Base-by-base conservation (phyloP, 2,888 invertebrate genomes). In the Cerastis rubricosa region DNA sequence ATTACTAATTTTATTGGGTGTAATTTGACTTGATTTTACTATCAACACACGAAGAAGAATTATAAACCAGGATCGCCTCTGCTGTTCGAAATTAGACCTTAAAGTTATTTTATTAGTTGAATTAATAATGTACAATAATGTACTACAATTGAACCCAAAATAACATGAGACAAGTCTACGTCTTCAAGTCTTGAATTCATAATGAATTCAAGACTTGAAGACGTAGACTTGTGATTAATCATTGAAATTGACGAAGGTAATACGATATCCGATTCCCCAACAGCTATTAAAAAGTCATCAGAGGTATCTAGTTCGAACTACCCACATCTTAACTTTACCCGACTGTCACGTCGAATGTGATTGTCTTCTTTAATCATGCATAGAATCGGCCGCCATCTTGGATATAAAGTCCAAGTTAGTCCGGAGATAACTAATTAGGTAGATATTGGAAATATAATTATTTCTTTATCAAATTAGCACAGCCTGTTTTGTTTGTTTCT, bases 241-340 rank as follows among this genome's bases (percentile, higher is more conserved):
- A 66, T 66, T 73, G 59, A 66, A 29, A 73, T 66, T 73, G 51
- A 80, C 51, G 74, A 45, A 65, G 71, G 45, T 49, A 35, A 14
- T 17, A 49, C 19, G n/a, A 29, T 17, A 12, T 57, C 11, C 12
- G 35, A 35, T 49, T 65, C 22, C n/a, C n/a, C 2, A 57, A 54
- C 19, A 14, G 29, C 29, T 47, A 61, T 51, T 72, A 66, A 80
- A 66, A 66, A 74, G 19, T 66, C 59, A 74, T 64, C 14, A 25
- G 51, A 11, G 17, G 9, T 64, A 51, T 29, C 64, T 45, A 49
- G 22, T 25, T n/a, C 6, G 25, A 61, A 49, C 47, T 64, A 69
- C 49, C 64, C 57, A 72, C 57, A 65, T 65, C 45, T 22, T 1
- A 74, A 80, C 29, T 79, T 47, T 17, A 2, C 25, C 4, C 5